Evolutionary conservation across 2,113 vertebrate genomes (phyloP), one percentile per base, ranked within the genome.

Genomic region (Oreotrochilus melanogaster): DNA sequence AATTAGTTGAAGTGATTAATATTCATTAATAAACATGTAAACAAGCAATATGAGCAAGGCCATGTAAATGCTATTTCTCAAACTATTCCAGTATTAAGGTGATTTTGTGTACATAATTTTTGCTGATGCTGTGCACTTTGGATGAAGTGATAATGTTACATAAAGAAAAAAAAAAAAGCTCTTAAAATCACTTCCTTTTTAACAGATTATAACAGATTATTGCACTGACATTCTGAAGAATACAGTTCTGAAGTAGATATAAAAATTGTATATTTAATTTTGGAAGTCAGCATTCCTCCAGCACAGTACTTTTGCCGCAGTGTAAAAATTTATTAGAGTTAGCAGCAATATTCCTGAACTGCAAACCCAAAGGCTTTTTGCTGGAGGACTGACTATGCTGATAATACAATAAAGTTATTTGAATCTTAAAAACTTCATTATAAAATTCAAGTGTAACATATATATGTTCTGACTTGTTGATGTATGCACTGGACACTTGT

Each of bases 391-490:
- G 80, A 67, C 62, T 73, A 30, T 1, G 1, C 45, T 4, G 39
- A 82, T 95, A 95, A 70, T 18, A 45, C 0, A 0, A 45, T 14
- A 21, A 88, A 67, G 54, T 86, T 82, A 79, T 17, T 61, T 0
- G 0, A 11, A 88, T 87, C n/a, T 73, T 47, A 50, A 70, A 92
- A 85, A 60, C 16, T 88, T 93, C 56, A 84, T 93, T 95, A 78
- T 56, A 81, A 96, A 86, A 92, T 92, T 65, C 51, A 95, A 95
- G 79, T 78, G 31, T n/a, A 56, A 66, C 66, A 81, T 37, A 8
- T 28, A 17, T 53, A 17, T 50, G 8, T 73, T 95, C 73, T 87
- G 87, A 37, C 53, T 89, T 60, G 14, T 37, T 71, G 54, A 51
- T 84, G 16, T 57, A 62, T 73, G 50, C 42, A 50, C 15, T 27